Base-by-base conservation (phyloP, 2,888 invertebrate species). In the Caenorhabditis parvicauda region DNA sequence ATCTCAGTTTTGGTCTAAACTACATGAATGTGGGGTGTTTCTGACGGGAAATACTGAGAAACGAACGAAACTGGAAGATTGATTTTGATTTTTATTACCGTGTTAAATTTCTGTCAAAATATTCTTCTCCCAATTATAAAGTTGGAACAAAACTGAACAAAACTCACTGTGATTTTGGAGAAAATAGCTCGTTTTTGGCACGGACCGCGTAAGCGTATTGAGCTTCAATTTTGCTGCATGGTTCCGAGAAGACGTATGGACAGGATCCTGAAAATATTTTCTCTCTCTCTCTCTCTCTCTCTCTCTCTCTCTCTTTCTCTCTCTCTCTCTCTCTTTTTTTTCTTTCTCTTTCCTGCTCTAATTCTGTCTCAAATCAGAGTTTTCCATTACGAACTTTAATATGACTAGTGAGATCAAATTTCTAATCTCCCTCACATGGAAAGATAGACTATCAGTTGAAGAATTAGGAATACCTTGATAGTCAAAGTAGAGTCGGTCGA, bases 231-330 rank as follows among this genome's bases (percentile, higher is more conserved):
- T 28, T 46, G 7, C 44, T 51, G 37, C 67, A 69, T 3, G 72
- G 66, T 43, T 70, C 48, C 2, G 78, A 72, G 62, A 78, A 67
- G 5, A 75, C 70, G 64, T 81, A 82, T 43, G 75, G 78, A 49
- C 82, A 82, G 1, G 73, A 74, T 32, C 80, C 78, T 63, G n/a
- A n/a, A 67, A 63, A 51, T 75, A 80, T 35, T n/a, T n/a, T n/a
- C n/a, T n/a, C n/a, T n/a, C n/a, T n/a, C n/a, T n/a, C n/a, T n/a
- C n/a, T n/a, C n/a, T n/a, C n/a, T n/a, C n/a, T n/a, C n/a, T n/a
- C n/a, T n/a, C n/a, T n/a, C n/a, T n/a, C n/a, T n/a, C n/a, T n/a
- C n/a, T n/a, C n/a, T n/a, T n/a, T n/a, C n/a, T n/a, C n/a, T n/a
- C n/a, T n/a, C n/a, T n/a, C n/a, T n/a, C n/a, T n/a, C n/a, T n/a